A percentile compares a stretch with the other conserved stretches of the same genome.
Conservation (phyloP, 92 coral and sea anemone genomes). For the Epizoanthus stellaris region DNA sequence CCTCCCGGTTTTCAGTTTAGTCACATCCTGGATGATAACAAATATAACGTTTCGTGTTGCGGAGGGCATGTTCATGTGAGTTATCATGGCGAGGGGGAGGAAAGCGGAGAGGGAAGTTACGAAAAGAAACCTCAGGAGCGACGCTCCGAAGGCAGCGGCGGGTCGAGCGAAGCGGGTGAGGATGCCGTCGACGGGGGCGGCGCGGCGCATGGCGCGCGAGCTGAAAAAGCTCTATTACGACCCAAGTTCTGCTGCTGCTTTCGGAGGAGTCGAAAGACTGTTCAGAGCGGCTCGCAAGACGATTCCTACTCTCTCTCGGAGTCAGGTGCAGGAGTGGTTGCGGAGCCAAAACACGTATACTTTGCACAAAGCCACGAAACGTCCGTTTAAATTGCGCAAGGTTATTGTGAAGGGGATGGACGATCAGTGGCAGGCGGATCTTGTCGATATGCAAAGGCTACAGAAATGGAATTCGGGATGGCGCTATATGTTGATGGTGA, state of each 20-base stretch:
- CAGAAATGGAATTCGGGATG: not conserved
- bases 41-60: not conserved
- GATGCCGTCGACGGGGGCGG: not conserved
- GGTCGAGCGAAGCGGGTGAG: not conserved
- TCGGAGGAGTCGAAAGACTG: not conserved
- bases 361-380: not conserved
- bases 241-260: conserved; percentile 8
- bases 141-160: not conserved
- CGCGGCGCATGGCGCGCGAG: not conserved
- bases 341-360: too few relatives aligned
- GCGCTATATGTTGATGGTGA: not conserved
- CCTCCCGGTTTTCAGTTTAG: too few relatives aligned
- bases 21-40: too few relatives aligned
- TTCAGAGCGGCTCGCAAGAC: not conserved
- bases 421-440: conserved; percentile 23
- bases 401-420: conserved; percentile 6
- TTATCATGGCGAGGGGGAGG: too few relatives aligned
- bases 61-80: not conserved
- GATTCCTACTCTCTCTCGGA: too few relatives aligned
- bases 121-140: too few relatives aligned
- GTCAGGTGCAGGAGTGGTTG: too few relatives aligned
- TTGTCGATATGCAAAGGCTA: not conserved
- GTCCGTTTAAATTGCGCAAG: not conserved
- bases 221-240: too few relatives aligned
- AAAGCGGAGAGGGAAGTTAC: too few relatives aligned